Base-by-base conservation (phyloP, 2,797 vertebrate species). In the Clarias pachynema region DNA sequence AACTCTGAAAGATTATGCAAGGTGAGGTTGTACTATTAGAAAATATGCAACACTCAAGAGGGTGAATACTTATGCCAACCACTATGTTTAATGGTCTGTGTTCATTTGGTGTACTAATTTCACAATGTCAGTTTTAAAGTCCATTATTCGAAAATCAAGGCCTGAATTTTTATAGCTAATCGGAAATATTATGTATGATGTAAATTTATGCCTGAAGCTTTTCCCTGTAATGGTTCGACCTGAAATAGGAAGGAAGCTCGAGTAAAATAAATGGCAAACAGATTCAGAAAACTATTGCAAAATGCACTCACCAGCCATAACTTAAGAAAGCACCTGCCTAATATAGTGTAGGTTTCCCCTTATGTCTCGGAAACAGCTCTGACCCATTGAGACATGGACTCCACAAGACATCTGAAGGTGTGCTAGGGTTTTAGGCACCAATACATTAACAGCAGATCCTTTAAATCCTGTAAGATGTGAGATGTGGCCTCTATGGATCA, bases 131-230 rank as follows among this genome's bases (percentile, higher is more conserved):
- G 22, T n/a, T 44, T n/a, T 44, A 57, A 24, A 75, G 8, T 57
- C 73, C 73, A 77, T 77, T 29, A 34, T 59, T 77, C 4, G 5
- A 77, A 77, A 57, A 77, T 31, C 73, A 57, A 65, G 37, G 4
- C n/a, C n/a, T 63, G n/a, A 49, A 10, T 62, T 40, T 63, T 79
- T 79, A 79, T 8, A 62, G 22, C 34, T 63, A 16, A 15, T 37
- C 20, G 9, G 14, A 63, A 26, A 20, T 63, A 44, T 63, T 37
- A 44, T 63, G n/a, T 66, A 53, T 22, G 26, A 66, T 81, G 1
- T 53, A 24, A 62, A 6, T 40, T 79, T 37, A 62, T 62, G 34
- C 77, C 44, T 81, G 44, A 31, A 81, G 63, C 79, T 53, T 53
- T 80, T 49, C 24, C n/a, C n/a, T 65, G 24, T 26, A 63, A 44